Base-by-base conservation (phyloP, 2,888 invertebrate species). In the Seladonia tumulorum region DNA sequence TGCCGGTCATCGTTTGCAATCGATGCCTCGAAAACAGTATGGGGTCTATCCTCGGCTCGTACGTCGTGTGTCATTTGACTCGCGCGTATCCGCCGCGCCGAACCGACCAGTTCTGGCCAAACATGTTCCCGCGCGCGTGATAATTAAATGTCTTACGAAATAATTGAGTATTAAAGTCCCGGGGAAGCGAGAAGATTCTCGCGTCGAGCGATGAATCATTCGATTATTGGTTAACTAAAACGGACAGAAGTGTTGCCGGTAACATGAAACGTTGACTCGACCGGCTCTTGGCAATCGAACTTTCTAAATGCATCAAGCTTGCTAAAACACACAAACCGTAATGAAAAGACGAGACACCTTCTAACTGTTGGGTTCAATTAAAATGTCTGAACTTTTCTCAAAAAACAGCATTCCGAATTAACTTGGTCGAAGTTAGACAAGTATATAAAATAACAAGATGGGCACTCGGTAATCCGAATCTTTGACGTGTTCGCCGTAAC, bases 1-100 rank as follows among this genome's bases (percentile, higher is more conserved):
- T 91, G 90, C 91, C 83, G 89, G 90, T 90, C 90, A 90, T 90
- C 91, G 88, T 90, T 90, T 91, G 90, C 90, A 90, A 90, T 90
- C 87, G 91, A 91, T 73, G 49, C 49, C 14, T 35, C 49, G 73
- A 14, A 22, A 73, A 53, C 73, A 35, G 49, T 73, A 91, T 87
- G 89, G 84, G 89, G 88, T 81, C 90, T 82, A 82, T 86, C 82
- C 84, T 70, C 74, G 73, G 53, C 60, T 77, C 66, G 63, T 47
- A 60, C 82, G 68, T 47, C 68, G 80, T 53, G 78, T 82, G 83
- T 83, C 82, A 88, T 87, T 86, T 79, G 49, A 76, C 72, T 72
- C 79, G 79, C 86, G 79, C 60, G 76, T 74, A 42, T 79, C 76
- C 70, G 12, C 0, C 53, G 42, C 42, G 25, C 53, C 81, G 79